Evolutionary conservation across 2,888 invertebrate species (phyloP).

Genomic region (Sphaerophoria taeniata): DNA sequence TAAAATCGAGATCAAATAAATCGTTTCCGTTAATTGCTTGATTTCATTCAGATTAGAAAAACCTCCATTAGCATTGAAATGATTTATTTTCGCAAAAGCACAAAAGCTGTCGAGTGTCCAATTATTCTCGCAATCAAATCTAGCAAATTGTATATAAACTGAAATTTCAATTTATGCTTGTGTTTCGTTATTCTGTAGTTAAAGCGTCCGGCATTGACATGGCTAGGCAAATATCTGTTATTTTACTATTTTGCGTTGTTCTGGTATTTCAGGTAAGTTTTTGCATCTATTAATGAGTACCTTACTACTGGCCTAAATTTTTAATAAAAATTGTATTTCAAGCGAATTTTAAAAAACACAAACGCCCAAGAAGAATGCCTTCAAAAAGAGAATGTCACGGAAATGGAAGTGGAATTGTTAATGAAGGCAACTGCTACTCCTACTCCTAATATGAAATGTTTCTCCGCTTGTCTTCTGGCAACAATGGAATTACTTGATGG

Average conservation of each 20-base stretch:
- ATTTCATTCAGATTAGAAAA: not conserved
- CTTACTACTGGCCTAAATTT: not conserved
- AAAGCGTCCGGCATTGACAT: not conserved
- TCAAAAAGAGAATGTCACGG: not conserved
- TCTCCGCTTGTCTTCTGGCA: not conserved
- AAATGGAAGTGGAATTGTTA: not conserved
- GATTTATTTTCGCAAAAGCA: not conserved
- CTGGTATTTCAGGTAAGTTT: not conserved
- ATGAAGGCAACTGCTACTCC: not conserved
- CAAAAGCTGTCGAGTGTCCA: not conserved
- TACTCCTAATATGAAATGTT: not conserved
- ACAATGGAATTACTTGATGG: not conserved
- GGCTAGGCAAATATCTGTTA: not conserved
- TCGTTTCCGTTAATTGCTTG: not conserved
- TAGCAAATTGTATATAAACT: not conserved
- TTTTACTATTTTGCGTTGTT: not conserved
- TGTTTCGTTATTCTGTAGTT: not conserved
- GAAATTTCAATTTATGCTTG: not conserved
- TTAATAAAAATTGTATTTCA: not conserved
- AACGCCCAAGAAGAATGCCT: not conserved
- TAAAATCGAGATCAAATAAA: not conserved
- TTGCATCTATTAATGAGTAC: not conserved
- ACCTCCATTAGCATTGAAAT: not conserved
- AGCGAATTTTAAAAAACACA: not conserved
- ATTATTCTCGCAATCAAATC: not conserved